These are phyloP conservation scores for Poeciliopsis prolifica DNA, from an alignment of 2,113 vertebrate species.

Conservation along the genomic window DNA sequence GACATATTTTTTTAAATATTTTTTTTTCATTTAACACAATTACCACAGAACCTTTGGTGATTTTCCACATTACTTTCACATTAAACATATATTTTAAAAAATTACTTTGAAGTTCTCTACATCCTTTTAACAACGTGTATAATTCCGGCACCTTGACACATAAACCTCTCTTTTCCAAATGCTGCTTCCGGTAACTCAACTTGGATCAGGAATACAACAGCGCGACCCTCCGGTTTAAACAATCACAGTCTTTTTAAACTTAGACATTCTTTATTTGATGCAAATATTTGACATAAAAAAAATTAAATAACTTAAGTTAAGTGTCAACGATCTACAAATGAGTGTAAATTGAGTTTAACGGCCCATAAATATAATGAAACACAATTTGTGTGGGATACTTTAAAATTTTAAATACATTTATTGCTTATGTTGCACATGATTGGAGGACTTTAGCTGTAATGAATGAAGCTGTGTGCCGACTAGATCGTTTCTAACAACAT, in stretches of 20 bases:
- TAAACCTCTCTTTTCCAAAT: slow-evolving; percentile 9
- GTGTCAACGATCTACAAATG: neutral
- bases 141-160: neutral
- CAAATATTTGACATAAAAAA: neutral
- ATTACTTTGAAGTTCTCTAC: slow-evolving; percentile 23
- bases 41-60: neutral
- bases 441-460: too few relatives aligned
- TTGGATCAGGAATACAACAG: slow-evolving; percentile 59
- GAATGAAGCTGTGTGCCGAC: too few relatives aligned
- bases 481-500: neutral
- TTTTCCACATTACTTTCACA: neutral
- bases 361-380: too few relatives aligned
- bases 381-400: too few relatives aligned
- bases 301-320: neutral
- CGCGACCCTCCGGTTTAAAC: slow-evolving; percentile 70
- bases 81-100: too few relatives aligned
- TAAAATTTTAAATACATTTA: too few relatives aligned
- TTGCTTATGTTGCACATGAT: too few relatives aligned
- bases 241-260: neutral
- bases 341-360: neutral
- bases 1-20: too few relatives aligned
- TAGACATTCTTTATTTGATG: neutral
- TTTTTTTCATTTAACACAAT: too few relatives aligned
- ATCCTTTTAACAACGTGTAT: neutral
- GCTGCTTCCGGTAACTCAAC: slow-evolving; percentile 63